phyloP scores from a whole-genome alignment of 2,888 invertebrate species.

The Microdon myrmicae region DNA sequence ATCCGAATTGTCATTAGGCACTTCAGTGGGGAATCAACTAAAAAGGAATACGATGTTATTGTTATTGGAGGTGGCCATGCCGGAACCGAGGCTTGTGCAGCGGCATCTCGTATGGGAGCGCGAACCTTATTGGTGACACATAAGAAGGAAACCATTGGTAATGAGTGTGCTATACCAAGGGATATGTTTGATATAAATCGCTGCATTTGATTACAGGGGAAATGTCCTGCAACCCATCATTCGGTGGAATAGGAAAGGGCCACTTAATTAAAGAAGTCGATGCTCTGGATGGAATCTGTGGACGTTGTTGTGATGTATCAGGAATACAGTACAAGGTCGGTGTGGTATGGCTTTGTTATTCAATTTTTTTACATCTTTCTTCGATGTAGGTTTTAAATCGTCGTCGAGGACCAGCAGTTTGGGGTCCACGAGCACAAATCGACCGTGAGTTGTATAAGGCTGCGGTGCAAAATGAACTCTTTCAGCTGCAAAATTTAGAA shows the following conservation, averaged over 20 bases:
- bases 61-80: conserved; percentile 93
- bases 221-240: conserved; percentile 95
- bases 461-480: conserved; percentile 78
- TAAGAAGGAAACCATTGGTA: conserved; percentile 83
- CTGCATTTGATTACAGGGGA: conserved; percentile 74
- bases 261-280: conserved; percentile 88
- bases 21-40: conserved; percentile 15
- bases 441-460: conserved; percentile 82
- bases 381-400: conserved; percentile 74
- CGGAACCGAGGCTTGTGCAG: conserved; percentile 87
- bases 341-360: background rate
- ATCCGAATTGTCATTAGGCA: conserved; percentile 17
- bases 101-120: conserved; percentile 84
- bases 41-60: conserved; percentile 73
- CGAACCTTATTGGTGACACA: conserved; percentile 84
- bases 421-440: conserved; percentile 89
- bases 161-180: background rate
- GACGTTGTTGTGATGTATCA: conserved; percentile 81
- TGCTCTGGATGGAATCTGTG: conserved; percentile 87
- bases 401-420: conserved; percentile 87
- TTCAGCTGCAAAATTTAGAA: conserved; percentile 73
- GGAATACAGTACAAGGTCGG: conserved; percentile 80
- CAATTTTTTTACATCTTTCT: background rate
- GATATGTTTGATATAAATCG: background rate
- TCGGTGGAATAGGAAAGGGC: conserved; percentile 92